These are phyloP conservation scores for Montipora capricornis DNA, from an alignment of 64 coral and sea anemone genomes.

Conservation along the genomic window DNA sequence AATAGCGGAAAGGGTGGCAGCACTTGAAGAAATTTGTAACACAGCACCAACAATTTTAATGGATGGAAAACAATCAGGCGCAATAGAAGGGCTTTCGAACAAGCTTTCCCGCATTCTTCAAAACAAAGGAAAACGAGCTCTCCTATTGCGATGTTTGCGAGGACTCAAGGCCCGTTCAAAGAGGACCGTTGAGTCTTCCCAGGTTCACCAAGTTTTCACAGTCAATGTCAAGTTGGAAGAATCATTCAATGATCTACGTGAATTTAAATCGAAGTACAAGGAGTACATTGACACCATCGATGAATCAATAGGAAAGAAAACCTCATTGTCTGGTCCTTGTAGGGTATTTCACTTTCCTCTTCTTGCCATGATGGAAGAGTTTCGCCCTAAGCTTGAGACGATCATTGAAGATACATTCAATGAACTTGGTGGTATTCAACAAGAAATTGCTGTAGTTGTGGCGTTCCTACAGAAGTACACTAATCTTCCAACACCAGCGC, in stretches of 20 bases:
- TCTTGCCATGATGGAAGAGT: slow-evolving; percentile 79
- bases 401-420: slow-evolving; percentile 69
- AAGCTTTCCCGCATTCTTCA: slow-evolving; percentile 61
- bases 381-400: slow-evolving; percentile 52
- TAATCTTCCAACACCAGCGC: slow-evolving; percentile 59
- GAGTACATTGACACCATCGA: slow-evolving; percentile 55
- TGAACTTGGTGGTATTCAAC: slow-evolving; percentile 25
- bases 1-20: slow-evolving; percentile 49
- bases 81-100: slow-evolving; percentile 63
- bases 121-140: slow-evolving; percentile 51
- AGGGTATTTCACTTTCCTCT: slow-evolving; percentile 91
- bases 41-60: slow-evolving; percentile 67
- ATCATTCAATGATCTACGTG: slow-evolving; percentile 54
- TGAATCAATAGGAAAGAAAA: neutral
- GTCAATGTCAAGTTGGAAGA: slow-evolving; percentile 77
- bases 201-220: slow-evolving; percentile 41
- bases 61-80: slow-evolving; percentile 75
- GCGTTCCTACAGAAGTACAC: slow-evolving; percentile 71
- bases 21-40: slow-evolving; percentile 67
- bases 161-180: neutral
- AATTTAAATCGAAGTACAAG: slow-evolving; percentile 77
- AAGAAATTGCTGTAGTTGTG: slow-evolving; percentile 76
- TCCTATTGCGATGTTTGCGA: slow-evolving; percentile 67
- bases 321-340: neutral
- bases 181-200: slow-evolving; percentile 20